Conservation (phyloP, 2,113 vertebrate genomes). For the Arizona elegans region DNA sequence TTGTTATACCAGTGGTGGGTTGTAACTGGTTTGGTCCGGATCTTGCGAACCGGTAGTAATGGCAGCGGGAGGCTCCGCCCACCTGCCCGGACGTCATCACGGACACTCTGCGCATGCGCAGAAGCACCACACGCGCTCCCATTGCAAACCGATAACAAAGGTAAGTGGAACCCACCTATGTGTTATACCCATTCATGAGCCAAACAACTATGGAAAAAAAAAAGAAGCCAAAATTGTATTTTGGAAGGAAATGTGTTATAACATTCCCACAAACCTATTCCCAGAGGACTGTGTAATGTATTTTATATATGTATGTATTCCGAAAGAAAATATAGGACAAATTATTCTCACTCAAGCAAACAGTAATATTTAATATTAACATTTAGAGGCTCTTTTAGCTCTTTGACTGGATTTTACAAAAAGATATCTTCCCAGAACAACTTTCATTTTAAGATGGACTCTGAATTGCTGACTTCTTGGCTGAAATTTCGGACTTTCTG, state of each 20-base stretch:
- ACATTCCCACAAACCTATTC: background rate
- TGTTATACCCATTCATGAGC: background rate
- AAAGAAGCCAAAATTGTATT: background rate
- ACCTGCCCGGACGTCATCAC: too few relatives aligned
- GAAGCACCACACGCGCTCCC: too few relatives aligned
- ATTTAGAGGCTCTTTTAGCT: background rate
- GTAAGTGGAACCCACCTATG: too few relatives aligned
- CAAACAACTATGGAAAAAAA: too few relatives aligned
- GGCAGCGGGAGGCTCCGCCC: too few relatives aligned
- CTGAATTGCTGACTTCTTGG: background rate
- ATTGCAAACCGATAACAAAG: too few relatives aligned
- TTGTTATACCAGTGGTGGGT: too few relatives aligned
- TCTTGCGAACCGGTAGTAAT: too few relatives aligned
- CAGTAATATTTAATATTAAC: background rate
- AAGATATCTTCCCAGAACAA: background rate
- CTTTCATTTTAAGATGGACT: background rate
- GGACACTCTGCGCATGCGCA: too few relatives aligned
- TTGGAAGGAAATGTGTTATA: background rate
- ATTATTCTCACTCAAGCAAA: background rate
- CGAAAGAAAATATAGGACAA: background rate
- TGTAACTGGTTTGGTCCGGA: too few relatives aligned
- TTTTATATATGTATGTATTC: background rate
- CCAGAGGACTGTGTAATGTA: background rate
- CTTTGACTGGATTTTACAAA: background rate
- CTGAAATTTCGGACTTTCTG: background rate